phyloP scores from a whole-genome alignment of 2,888 invertebrate species.

The Drosophila siamana region DNA sequence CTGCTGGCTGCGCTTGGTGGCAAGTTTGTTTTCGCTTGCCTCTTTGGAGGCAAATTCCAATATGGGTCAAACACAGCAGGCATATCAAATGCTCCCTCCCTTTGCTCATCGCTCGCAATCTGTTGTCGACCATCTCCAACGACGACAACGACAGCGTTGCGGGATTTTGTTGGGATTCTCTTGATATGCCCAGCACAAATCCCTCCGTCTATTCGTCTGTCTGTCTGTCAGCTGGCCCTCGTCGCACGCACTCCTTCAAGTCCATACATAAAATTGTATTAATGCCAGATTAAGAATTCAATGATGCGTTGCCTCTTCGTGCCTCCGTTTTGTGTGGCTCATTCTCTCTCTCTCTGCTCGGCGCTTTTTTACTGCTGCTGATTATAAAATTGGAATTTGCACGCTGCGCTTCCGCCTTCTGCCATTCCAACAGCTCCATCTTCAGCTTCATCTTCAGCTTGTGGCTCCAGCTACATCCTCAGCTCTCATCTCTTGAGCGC shows the following conservation, averaged over 20 bases:
- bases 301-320: slow-evolving; percentile 66
- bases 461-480: slow-evolving; percentile 1
- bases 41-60: slow-evolving; percentile 68
- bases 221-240: not conserved
- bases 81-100: slow-evolving; percentile 70
- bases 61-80: slow-evolving; percentile 77
- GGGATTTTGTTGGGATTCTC: slow-evolving; percentile 80
- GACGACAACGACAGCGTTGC: slow-evolving; percentile 39
- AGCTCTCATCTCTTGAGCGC: too few species aligned
- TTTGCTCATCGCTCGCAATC: slow-evolving; percentile 61
- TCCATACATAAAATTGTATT: slow-evolving; percentile 77
- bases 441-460: slow-evolving; percentile 1
- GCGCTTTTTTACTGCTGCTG: slow-evolving; percentile 45
- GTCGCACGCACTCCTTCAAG: slow-evolving; percentile 8
- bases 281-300: slow-evolving; percentile 81
- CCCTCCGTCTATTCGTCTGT: not conserved
- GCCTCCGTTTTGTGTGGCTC: slow-evolving; percentile 27
- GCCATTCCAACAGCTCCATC: slow-evolving; percentile 13
- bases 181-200: slow-evolving; percentile 23
- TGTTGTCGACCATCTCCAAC: slow-evolving; percentile 62
- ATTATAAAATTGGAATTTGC: slow-evolving; percentile 75
- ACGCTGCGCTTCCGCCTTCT: slow-evolving; percentile 62
- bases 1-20: slow-evolving; percentile 8
- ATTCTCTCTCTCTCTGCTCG: slow-evolving; percentile 29
- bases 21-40: slow-evolving; percentile 42